These are phyloP conservation scores for Eriocheir sinensis DNA, from an alignment of 1,140 invertebrate species.

Conservation along the genomic window DNA sequence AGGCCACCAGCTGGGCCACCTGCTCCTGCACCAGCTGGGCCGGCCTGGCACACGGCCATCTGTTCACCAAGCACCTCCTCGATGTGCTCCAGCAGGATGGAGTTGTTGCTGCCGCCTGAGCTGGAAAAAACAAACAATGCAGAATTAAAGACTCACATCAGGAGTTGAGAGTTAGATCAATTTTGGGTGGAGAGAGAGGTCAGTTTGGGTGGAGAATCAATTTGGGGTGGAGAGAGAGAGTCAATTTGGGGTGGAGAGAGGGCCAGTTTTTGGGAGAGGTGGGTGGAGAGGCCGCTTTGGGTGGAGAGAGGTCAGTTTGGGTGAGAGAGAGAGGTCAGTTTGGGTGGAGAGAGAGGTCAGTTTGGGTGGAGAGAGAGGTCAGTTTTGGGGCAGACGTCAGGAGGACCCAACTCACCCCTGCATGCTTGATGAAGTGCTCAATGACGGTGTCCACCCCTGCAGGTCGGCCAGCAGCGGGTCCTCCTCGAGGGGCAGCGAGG, in stretches of 20 bases:
- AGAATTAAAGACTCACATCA: too few species aligned
- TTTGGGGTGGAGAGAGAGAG: too few species aligned
- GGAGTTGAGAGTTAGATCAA: too few species aligned
- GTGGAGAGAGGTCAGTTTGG: too few species aligned
- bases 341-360: too few species aligned
- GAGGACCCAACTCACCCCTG: slow-evolving; percentile 68
- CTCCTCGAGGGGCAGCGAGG: slow-evolving; percentile 54
- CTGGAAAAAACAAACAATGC: slow-evolving; percentile 60
- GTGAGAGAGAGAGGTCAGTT: too few species aligned
- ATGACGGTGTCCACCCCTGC: slow-evolving; percentile 70
- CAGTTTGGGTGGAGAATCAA: too few species aligned
- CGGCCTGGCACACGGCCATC: slow-evolving; percentile 75
- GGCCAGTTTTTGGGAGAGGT: too few species aligned
- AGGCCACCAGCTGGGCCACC: slow-evolving; percentile 76
- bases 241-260: too few species aligned
- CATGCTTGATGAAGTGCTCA: slow-evolving; percentile 74
- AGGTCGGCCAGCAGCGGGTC: slow-evolving; percentile 62
- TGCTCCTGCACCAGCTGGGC: slow-evolving; percentile 79
- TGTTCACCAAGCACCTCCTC: slow-evolving; percentile 75
- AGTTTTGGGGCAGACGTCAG: too few species aligned
- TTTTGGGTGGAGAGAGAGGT: too few species aligned
- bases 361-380: neutral
- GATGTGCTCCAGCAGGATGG: slow-evolving; percentile 72
- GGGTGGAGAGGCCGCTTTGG: too few species aligned
- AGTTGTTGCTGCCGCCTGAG: slow-evolving; percentile 73